Percentiles rank a stretch among this genome's conserved stretches.
Conservation (phyloP, 2,113 vertebrate genomes). For the Marmota flaviventris region DNA sequence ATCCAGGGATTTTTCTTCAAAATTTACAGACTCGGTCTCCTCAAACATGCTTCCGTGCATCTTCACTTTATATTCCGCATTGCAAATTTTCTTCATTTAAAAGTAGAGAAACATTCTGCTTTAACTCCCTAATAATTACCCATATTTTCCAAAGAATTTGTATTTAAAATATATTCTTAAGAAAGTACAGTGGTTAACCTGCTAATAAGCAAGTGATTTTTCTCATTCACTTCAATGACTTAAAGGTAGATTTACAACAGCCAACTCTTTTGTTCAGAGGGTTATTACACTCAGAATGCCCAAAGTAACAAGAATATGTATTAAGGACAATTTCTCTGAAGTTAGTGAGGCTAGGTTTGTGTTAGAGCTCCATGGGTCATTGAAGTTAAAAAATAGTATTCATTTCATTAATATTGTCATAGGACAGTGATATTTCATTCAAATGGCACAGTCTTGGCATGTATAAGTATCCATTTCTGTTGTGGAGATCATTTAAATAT, state of each 20-base stretch:
- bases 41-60: not conserved
- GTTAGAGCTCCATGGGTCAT: not conserved
- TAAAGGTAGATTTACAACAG: not conserved
- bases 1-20: not conserved
- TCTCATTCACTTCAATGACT: not conserved
- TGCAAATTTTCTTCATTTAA: not conserved
- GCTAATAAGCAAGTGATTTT: not conserved
- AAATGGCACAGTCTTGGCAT: not conserved
- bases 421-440: not conserved
- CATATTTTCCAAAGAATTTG: not conserved
- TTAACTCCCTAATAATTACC: not conserved
- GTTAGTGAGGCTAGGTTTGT: not conserved
- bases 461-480: not conserved
- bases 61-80: not conserved
- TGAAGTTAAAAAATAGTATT: not conserved
- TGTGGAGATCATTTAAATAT: not conserved
- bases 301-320: not conserved
- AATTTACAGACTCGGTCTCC: not conserved
- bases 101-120: not conserved
- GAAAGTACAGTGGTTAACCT: not conserved
- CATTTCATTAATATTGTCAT: not conserved
- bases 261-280: not conserved
- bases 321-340: not conserved
- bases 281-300: not conserved
- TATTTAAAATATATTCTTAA: not conserved